Conservation (phyloP, 2,113 vertebrate genomes). For the Plecturocebus donacophilus region DNA sequence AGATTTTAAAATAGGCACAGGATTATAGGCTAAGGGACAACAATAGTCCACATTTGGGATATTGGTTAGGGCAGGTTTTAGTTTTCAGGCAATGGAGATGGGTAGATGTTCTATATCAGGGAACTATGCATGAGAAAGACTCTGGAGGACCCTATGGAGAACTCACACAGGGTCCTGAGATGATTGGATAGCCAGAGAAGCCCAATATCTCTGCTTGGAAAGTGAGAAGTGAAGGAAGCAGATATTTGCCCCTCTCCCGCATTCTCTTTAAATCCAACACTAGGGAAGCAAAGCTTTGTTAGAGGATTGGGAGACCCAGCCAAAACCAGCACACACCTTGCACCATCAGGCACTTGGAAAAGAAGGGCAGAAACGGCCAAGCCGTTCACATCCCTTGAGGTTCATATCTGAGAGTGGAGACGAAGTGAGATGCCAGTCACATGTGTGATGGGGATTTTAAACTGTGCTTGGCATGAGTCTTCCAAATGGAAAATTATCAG, state of each 20-base stretch:
- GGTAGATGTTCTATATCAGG: accelerated
- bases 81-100: not conserved
- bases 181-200: not conserved
- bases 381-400: accelerated
- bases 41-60: not conserved
- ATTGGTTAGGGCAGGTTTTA: not conserved
- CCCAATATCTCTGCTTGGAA: not conserved
- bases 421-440: not conserved
- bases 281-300: accelerated
- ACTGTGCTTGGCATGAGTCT: not conserved
- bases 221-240: not conserved
- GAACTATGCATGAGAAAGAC: not conserved
- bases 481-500: not conserved
- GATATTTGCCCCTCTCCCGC: accelerated
- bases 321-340: not conserved
- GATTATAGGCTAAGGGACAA: not conserved
- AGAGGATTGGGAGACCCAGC: accelerated
- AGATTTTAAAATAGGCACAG: not conserved
- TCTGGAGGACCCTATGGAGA: not conserved
- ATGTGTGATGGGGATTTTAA: not conserved
- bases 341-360: not conserved
- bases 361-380: not conserved
- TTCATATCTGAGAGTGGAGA: not conserved
- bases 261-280: not conserved
- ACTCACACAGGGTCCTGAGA: not conserved